phyloP scores from a whole-genome alignment of 1,140 invertebrate species.

The Drosophila trapezifrons region DNA sequence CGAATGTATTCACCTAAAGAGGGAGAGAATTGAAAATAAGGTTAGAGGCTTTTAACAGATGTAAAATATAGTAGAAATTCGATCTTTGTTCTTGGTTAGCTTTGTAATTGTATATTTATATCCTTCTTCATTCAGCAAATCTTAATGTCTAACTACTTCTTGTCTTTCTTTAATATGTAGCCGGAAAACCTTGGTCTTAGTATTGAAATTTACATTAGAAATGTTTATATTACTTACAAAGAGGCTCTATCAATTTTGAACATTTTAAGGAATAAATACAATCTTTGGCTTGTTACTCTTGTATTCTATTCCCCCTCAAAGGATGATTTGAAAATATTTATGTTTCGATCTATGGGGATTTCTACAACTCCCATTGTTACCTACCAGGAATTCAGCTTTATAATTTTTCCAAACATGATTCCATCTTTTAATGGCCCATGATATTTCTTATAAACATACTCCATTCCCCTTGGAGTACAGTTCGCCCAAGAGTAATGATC shows the following conservation, averaged over 20 bases:
- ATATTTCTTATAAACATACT: conserved; percentile 7
- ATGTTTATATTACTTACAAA: neutral
- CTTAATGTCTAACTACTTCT: too few relatives aligned
- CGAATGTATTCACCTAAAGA: too few relatives aligned
- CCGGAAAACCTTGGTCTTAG: too few relatives aligned
- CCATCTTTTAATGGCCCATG: conserved; percentile 8
- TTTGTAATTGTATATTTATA: neutral
- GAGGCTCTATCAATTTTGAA: too few relatives aligned
- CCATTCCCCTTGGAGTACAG: conserved; percentile 26
- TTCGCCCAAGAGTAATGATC: conserved; percentile 12
- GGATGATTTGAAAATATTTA: too few relatives aligned
- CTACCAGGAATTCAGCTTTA: conserved; percentile 3
- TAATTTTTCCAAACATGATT: neutral
- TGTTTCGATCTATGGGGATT: neutral
- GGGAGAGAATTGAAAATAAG: too few relatives aligned
- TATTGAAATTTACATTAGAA: neutral
- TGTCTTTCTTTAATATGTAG: neutral
- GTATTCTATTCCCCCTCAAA: neutral
- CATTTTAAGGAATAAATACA: too few relatives aligned
- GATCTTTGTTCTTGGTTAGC: conserved; percentile 1
- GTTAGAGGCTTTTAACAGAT: neutral
- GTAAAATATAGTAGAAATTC: neutral
- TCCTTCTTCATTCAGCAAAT: too few relatives aligned
- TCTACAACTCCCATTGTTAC: too few relatives aligned
- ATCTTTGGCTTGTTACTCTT: neutral